These are phyloP conservation scores for Pontoporia blainvillei DNA, from an alignment of 2,113 vertebrate genomes.

Conservation along the genomic window DNA sequence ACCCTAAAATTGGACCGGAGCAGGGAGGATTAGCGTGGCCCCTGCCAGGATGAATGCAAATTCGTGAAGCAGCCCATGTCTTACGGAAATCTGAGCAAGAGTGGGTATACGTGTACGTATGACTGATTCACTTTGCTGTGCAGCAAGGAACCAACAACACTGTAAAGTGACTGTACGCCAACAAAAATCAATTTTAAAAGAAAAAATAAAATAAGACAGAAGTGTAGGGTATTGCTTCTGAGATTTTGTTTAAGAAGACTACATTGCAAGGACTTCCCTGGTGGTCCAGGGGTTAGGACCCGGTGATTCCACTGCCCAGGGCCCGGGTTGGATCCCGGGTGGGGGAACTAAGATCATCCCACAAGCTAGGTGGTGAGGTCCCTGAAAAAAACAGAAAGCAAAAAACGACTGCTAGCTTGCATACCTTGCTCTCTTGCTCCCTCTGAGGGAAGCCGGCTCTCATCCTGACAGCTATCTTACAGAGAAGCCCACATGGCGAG, in stretches of 20 bases:
- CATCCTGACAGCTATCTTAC: not conserved
- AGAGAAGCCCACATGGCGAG: not conserved
- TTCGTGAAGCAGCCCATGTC: too few species aligned
- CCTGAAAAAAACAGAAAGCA: not conserved
- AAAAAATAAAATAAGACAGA: too few species aligned
- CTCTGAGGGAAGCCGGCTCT: not conserved
- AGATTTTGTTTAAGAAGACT: not conserved
- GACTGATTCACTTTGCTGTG: too few species aligned
- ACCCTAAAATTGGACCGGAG: too few species aligned
- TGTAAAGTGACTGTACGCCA: too few species aligned
- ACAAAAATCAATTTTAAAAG: too few species aligned
- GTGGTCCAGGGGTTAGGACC: not conserved
- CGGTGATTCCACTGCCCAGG: not conserved
- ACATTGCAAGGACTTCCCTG: not conserved
- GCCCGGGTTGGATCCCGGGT: not conserved
- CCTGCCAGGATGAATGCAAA: too few species aligned
- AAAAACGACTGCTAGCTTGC: not conserved
- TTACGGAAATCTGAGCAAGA: too few species aligned
- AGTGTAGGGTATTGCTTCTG: not conserved
- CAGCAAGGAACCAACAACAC: too few species aligned
- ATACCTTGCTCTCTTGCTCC: not conserved
- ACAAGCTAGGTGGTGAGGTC: not conserved
- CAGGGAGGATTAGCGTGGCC: too few species aligned
- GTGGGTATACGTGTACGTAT: too few species aligned
- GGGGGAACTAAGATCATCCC: not conserved